Conservation (phyloP, 2,797 vertebrate genomes). For the Arrhamphus sclerolepis region DNA sequence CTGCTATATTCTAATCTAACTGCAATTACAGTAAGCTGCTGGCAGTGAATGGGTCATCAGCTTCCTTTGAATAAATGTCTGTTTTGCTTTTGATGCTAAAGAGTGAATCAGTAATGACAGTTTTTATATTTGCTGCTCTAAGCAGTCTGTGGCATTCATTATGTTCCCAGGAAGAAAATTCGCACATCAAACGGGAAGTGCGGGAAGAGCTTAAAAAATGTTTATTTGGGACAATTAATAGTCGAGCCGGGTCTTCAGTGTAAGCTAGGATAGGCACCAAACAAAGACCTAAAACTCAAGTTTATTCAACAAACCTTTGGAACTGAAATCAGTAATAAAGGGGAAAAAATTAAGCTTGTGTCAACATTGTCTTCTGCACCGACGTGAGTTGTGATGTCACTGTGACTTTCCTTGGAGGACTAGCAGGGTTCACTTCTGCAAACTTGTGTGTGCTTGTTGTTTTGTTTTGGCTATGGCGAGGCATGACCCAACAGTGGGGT, state of each 20-base stretch:
- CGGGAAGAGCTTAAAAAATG: conserved; percentile 29
- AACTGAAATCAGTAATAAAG: neutral
- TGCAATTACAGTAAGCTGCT: conserved; percentile 44
- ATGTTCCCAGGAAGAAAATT: conserved; percentile 55
- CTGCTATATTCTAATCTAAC: conserved; percentile 14
- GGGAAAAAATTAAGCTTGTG: conserved; percentile 12
- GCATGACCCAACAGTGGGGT: neutral
- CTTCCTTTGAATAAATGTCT: conserved; percentile 46
- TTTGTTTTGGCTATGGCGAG: neutral
- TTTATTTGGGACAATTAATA: conserved; percentile 49
- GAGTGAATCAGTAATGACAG: conserved; percentile 57
- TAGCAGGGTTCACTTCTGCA: conserved; percentile 46
- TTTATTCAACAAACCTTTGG: neutral
- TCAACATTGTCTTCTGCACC: conserved; percentile 10
- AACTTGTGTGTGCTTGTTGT: neutral
- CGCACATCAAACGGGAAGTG: conserved; percentile 42
- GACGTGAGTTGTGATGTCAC: conserved; percentile 38
- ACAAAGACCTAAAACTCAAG: neutral
- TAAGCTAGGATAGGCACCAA: neutral
- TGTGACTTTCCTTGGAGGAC: neutral
- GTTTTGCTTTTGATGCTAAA: conserved; percentile 31
- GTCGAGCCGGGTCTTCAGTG: conserved; percentile 2
- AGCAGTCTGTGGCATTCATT: conserved; percentile 18
- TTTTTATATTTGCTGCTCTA: conserved; percentile 48
- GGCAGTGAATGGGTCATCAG: conserved; percentile 35